Conservation (phyloP, 2,888 invertebrate species). For the Saturnia japonica region DNA sequence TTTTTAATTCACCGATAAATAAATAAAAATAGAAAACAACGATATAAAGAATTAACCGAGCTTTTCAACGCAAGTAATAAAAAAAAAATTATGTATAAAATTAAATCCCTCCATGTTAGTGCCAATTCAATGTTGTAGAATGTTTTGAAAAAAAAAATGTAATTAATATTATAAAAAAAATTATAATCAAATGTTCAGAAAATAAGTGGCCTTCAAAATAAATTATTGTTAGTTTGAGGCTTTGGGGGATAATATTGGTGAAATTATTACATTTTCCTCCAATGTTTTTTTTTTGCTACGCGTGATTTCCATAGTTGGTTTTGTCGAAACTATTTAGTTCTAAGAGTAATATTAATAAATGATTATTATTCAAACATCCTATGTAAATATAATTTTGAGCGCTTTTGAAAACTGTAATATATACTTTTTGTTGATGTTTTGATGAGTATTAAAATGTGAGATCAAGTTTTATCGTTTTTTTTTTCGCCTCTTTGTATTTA, state of each 20-base stretch:
- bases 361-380: conserved; percentile 11
- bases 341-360: background rate
- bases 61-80: conserved; percentile 19
- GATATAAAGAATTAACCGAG: conserved; percentile 13
- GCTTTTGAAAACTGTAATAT: conserved; percentile 42
- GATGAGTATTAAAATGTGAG: conserved; percentile 60
- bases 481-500: conserved; percentile 28
- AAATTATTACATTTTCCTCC: background rate
- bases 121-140: conserved; percentile 61
- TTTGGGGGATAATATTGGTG: background rate
- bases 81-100: conserved; percentile 31
- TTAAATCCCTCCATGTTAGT: conserved; percentile 74
- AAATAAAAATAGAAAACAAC: conserved; percentile 2
- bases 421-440: conserved; percentile 55
- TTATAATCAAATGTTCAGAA: background rate
- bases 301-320: background rate
- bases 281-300: background rate
- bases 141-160: conserved; percentile 37
- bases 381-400: conserved; percentile 56
- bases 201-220: conserved; percentile 5
- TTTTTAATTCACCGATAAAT: background rate
- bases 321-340: background rate
- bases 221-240: background rate
- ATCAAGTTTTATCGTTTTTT: conserved; percentile 43
- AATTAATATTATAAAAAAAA: conserved; percentile 21